Base-by-base conservation (phyloP, 2,113 vertebrate species). In the Phainopepla nitens region DNA sequence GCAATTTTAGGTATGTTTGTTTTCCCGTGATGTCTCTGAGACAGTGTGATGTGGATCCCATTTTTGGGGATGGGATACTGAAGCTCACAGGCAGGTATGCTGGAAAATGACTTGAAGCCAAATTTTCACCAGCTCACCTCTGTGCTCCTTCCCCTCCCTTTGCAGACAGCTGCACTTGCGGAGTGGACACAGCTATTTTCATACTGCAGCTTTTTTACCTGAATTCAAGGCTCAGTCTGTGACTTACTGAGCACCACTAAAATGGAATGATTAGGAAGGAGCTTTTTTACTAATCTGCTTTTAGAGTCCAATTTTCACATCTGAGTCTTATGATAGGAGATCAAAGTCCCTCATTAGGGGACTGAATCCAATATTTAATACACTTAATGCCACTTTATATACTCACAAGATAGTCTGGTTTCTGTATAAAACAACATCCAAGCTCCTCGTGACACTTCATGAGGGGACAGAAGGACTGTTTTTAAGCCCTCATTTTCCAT, bases 311-410 rank as follows among this genome's bases (percentile, higher is more conserved):
- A 31, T 92, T 89, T 95, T 92, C 88, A 87, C 65, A 69, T 78
- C 28, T 64, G 56, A 92, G 82, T 86, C 82, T 90, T 66, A 75
- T 36, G 80, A 93, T 84, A 88, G 72, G 19, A 92, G 88, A 93
- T 95, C 86, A 94, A 96, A 96, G 92, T 44, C 86, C 76, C 61
- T 91, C 77, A 90, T 94, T 94, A 92, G 49, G 44, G 29, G 12
- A 80, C 47, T 29, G 82, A 95, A 75, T 93, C 85, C 79, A 87
- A 68, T 88, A 71, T 81, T 95, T 95, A 91, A 87, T 72, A 79
- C 41, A 61, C 45, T 65, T 84, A 87, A 90, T 69, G n/a, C 57
- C 45, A 29, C 61, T 95, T 84, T 24, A 94, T 77, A 57, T 68
- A 71, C 64, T 66, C 65, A 53, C n/a, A 66, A 62, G 35, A 22